Evolutionary conservation across 2,888 invertebrate genomes (phyloP), one percentile per base, ranked within the genome.

Genomic region (Argyresthia goedartella): DNA sequence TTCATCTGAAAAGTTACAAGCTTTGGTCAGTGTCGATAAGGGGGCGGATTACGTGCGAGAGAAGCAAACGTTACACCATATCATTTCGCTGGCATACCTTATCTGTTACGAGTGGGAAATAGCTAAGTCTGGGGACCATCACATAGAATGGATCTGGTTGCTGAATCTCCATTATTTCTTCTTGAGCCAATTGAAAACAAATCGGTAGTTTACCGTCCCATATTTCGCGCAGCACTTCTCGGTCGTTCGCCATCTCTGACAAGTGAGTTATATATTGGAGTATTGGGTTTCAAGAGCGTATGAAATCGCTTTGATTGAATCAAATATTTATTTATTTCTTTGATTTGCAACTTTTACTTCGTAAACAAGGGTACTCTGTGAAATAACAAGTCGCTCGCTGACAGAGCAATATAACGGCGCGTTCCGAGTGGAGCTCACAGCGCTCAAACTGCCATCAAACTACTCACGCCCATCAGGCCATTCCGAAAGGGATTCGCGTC

Each of bases 191-290:
- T 64, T 92, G 92, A 76, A 99, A 98, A 79, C 96, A 96, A 53
- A 98, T 91, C 0, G 99, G 98, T 49, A 99, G 88, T 77, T 95
- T 94, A 16, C 97, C 97, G 65, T 97, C 96, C 98, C 98, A 99
- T 63, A 98, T 92, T 86, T 97, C 96, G 54, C 98, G 89, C 53
- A 98, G 82, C 54, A 98, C 93, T 89, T 99, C 97, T 66, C 97
- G 90, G 77, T 99, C 99, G 70, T 96, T 95, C 57, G 96, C 96
- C 97, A 97, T 97, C 9, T 10, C 15, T 25, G 25, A 11, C 33
- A 33, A n/a, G 10, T 10, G n/a, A 39, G 39, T n/a, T n/a, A 39
- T 9, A 39, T 8, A 4, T 6, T 39, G 4, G 8, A 39, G n/a
- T 11, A 11, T 8, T 39, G 25, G 25, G 6, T 6, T 25, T 6